Evolutionary conservation across 2,797 vertebrate genomes (phyloP).

Genomic region (Enteromius radiatus): DNA sequence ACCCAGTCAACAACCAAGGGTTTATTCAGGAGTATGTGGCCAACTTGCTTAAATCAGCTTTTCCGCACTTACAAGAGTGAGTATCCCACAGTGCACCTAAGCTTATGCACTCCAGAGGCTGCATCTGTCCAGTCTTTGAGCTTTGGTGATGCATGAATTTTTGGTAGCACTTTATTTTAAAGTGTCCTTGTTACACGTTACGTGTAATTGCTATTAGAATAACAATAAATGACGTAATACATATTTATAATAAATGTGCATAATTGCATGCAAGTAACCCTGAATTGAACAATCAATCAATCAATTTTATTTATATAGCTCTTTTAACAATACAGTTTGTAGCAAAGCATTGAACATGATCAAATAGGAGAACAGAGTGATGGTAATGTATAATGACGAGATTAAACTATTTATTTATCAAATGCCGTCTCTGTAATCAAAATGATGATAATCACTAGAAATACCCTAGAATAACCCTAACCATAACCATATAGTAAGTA

Average conservation of each 20-base stretch:
- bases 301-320: too few relatives aligned
- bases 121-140: background rate
- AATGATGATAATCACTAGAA: too few relatives aligned
- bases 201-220: background rate
- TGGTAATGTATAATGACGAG: too few relatives aligned
- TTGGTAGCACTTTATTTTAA: background rate
- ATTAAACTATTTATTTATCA: too few relatives aligned
- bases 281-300: too few relatives aligned
- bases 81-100: constrained; percentile 51
- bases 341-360: too few relatives aligned
- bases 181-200: background rate
- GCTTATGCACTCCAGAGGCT: background rate
- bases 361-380: too few relatives aligned
- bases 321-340: too few relatives aligned
- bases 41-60: constrained; percentile 97
- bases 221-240: background rate
- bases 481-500: background rate
- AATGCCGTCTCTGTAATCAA: too few relatives aligned
- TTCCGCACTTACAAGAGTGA: constrained; percentile 98
- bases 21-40: constrained; percentile 99
- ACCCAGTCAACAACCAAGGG: constrained; percentile 90
- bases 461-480: too few relatives aligned
- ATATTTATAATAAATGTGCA: too few relatives aligned
- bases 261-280: background rate
- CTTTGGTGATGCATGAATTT: background rate